Percentiles rank a stretch among this genome's conserved stretches.
Evolutionary conservation across 2,888 invertebrate species (phyloP).

Genomic region (Dasysyrphus tricinctus): DNA sequence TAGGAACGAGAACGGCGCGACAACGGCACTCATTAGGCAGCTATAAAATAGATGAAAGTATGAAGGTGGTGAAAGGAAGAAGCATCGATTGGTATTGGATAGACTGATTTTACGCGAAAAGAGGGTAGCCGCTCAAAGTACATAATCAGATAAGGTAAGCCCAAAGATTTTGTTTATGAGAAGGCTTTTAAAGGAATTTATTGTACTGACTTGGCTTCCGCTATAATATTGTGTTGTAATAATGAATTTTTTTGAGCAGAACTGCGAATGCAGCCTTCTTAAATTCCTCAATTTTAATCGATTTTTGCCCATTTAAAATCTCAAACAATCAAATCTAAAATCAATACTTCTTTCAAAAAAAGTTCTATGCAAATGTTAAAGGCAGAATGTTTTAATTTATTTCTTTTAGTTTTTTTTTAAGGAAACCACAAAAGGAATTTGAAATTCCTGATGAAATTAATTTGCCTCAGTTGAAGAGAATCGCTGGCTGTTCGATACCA

Average conservation of each 20-base stretch:
- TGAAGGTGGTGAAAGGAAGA: slow-evolving; percentile 91
- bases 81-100: slow-evolving; percentile 89
- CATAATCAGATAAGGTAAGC: slow-evolving; percentile 86
- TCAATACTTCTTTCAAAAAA: too few relatives aligned
- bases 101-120: slow-evolving; percentile 93
- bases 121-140: slow-evolving; percentile 89
- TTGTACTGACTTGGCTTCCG: too few relatives aligned
- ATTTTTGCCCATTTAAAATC: too few relatives aligned
- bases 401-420: slow-evolving; percentile 77
- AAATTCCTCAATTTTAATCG: too few relatives aligned
- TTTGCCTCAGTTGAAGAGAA: slow-evolving; percentile 89
- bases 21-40: slow-evolving; percentile 94
- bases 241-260: too few relatives aligned
- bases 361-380: too few relatives aligned
- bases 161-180: not conserved
- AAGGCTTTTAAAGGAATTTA: too few relatives aligned
- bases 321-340: too few relatives aligned
- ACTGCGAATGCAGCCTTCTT: too few relatives aligned
- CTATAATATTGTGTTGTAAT: too few relatives aligned
- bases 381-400: not conserved
- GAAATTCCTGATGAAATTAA: slow-evolving; percentile 90
- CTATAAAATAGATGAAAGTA: slow-evolving; percentile 93
- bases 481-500: slow-evolving; percentile 91
- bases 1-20: slow-evolving; percentile 94
- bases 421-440: too few relatives aligned